Conservation (phyloP, 2,797 vertebrate genomes). For the Rhinoraja longicauda region DNA sequence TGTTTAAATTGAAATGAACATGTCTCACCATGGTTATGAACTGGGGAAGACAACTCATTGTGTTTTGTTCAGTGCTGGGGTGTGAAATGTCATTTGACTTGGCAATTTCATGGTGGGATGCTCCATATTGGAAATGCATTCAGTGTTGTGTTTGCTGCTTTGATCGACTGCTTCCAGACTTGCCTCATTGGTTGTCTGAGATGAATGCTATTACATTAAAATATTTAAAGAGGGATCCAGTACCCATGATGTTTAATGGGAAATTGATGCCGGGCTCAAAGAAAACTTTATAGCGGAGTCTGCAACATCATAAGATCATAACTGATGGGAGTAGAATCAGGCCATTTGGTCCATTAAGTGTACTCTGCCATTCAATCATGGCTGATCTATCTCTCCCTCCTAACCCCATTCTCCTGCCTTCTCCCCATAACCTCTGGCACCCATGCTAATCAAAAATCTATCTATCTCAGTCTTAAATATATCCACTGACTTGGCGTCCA, state of each 20-base stretch:
- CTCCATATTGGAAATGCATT: background rate
- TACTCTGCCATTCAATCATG: too few species aligned
- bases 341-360: too few species aligned
- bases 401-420: too few species aligned
- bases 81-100: background rate
- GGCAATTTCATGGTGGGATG: background rate
- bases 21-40: background rate
- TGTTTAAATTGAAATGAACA: background rate
- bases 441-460: too few species aligned
- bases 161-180: background rate
- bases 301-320: too few species aligned
- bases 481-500: too few species aligned
- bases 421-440: too few species aligned
- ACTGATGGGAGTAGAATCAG: too few species aligned
- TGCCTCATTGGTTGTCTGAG: background rate
- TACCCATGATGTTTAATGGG: background rate
- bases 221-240: background rate
- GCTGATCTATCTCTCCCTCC: too few species aligned
- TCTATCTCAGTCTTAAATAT: too few species aligned
- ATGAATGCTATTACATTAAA: background rate
- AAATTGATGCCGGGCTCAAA: background rate
- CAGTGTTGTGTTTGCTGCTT: background rate
- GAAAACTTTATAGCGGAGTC: background rate
- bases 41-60: background rate
- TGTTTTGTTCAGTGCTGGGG: background rate